Percentiles rank a stretch among this genome's conserved stretches.
phyloP scores from a whole-genome alignment of 1,140 invertebrate genomes.

The Caenorhabditis remanei region DNA sequence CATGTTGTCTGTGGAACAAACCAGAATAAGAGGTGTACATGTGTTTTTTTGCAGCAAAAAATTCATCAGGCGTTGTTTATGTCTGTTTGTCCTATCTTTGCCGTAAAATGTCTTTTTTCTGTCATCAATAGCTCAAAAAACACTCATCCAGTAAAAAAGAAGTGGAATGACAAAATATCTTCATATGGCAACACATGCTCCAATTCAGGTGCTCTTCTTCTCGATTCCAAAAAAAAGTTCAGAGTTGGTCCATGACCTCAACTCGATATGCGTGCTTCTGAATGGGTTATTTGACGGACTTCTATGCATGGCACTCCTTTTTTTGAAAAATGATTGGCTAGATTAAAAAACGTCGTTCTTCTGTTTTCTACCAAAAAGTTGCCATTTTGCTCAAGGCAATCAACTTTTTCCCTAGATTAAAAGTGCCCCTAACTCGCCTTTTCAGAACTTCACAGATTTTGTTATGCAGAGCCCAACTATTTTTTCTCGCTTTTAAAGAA shows the following conservation, averaged over 20 bases:
- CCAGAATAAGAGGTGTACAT: conserved; percentile 4
- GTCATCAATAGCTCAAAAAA: conserved; percentile 23
- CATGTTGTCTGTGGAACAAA: conserved; percentile 37
- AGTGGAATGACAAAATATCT: not conserved
- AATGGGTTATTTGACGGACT: conserved; percentile 16
- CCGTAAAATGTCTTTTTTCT: conserved; percentile 14
- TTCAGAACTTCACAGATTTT: conserved; percentile 2
- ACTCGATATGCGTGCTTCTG: conserved; percentile 24
- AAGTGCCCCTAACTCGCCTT: not conserved
- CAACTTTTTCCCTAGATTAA: conserved; percentile 45
- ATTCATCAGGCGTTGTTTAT: conserved; percentile 48
- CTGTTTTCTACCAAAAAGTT: conserved; percentile 9
- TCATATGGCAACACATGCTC: conserved; percentile 17
- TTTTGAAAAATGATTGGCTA: conserved; percentile 56
- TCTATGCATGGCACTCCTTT: not conserved
- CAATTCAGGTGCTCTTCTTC: conserved; percentile 34
- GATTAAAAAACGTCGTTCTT: conserved; percentile 15
- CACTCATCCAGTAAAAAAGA: not conserved
- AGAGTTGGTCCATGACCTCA: not conserved
- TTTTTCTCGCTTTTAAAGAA: not conserved
- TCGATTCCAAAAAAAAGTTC: not conserved
- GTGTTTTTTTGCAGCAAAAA: conserved; percentile 26
- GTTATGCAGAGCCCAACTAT: not conserved
- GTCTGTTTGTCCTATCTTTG: conserved; percentile 33
- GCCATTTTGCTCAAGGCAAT: conserved; percentile 54